Evolutionary conservation across 2,888 invertebrate genomes (phyloP).

Genomic region (Parnassius orleans): DNA sequence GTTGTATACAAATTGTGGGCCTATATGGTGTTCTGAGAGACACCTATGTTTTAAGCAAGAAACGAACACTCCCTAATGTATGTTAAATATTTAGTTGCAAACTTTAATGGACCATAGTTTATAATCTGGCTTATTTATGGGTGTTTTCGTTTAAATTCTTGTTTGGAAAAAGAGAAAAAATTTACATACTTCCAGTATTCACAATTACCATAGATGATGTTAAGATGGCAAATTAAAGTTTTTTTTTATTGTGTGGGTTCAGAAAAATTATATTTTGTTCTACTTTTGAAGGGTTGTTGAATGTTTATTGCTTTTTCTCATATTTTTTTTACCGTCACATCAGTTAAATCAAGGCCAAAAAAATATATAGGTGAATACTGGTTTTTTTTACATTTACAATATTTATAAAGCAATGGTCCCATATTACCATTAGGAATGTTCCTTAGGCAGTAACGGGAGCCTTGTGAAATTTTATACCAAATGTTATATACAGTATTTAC

Average conservation of each 20-base stretch:
- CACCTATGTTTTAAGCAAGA: conserved; percentile 5
- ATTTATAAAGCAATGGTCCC: conserved; percentile 63
- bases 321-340: too few relatives aligned
- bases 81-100: not conserved
- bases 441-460: conserved; percentile 53
- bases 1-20: conserved; percentile 33
- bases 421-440: conserved; percentile 56
- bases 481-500: not conserved
- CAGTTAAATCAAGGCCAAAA: too few relatives aligned
- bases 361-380: conserved; percentile 63
- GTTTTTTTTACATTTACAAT: conserved; percentile 45
- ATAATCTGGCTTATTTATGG: not conserved
- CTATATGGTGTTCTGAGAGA: conserved; percentile 29
- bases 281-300: too few relatives aligned
- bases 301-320: too few relatives aligned
- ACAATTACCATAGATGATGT: conserved; percentile 31
- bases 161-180: conserved; percentile 31
- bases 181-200: conserved; percentile 57
- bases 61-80: conserved; percentile 5
- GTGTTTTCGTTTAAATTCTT: conserved; percentile 29
- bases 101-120: conserved; percentile 13
- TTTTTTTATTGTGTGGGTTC: not conserved
- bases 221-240: not conserved
- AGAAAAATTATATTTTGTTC: too few relatives aligned
- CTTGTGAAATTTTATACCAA: conserved; percentile 40